phyloP scores from a whole-genome alignment of 2,888 invertebrate species.

The Abrostola tripartita region DNA sequence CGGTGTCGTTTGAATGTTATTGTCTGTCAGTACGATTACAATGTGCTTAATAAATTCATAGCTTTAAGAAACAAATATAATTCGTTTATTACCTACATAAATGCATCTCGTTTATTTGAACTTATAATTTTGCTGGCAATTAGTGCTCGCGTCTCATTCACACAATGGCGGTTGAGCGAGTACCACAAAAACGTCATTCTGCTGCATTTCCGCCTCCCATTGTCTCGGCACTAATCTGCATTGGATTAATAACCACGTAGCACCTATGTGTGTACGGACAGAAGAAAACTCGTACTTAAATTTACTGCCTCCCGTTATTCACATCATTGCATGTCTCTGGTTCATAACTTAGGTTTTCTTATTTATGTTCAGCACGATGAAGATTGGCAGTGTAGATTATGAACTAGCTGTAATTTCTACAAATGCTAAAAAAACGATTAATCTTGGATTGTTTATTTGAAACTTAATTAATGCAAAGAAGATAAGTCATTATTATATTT shows the following conservation, averaged over 20 bases:
- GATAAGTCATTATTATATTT: conserved; percentile 6
- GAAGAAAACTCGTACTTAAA: conserved; percentile 50
- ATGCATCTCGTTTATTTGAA: conserved; percentile 56
- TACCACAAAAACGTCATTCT: conserved; percentile 76
- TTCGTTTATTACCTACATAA: conserved; percentile 19
- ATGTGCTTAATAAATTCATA: not conserved
- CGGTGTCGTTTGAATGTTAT: conserved; percentile 32
- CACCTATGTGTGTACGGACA: conserved; percentile 58
- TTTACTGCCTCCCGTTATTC: conserved; percentile 45
- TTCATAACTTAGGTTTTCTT: conserved; percentile 7
- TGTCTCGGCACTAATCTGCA: conserved; percentile 80
- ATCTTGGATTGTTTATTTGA: not conserved
- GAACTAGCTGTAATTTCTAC: not conserved
- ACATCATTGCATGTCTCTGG: conserved; percentile 17
- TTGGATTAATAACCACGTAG: conserved; percentile 75
- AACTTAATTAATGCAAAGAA: conserved; percentile 13
- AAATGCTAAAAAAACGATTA: not conserved
- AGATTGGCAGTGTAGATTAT: not conserved
- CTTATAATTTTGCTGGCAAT: conserved; percentile 73
- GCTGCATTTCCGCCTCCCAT: conserved; percentile 82
- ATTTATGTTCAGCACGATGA: not conserved
- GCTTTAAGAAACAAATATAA: conserved; percentile 11
- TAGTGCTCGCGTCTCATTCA: conserved; percentile 73
- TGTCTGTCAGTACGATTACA: not conserved
- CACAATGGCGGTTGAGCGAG: conserved; percentile 72